Evolutionary conservation across 2,888 invertebrate species (phyloP).

Genomic region (Ophion slaviceki): DNA sequence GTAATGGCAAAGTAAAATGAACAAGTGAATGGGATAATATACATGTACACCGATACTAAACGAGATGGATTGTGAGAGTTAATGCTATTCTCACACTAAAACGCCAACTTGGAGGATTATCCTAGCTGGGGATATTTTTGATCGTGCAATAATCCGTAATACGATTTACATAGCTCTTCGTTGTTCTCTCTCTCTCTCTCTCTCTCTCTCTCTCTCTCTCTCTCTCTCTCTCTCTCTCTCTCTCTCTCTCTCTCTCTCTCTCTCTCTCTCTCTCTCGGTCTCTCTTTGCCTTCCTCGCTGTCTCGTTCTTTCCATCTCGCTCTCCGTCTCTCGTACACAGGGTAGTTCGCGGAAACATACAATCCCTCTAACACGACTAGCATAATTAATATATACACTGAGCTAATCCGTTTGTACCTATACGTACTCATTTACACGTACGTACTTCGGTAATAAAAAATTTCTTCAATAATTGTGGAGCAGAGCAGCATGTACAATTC

Average conservation of each 20-base stretch:
- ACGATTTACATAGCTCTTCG: slow-evolving; percentile 82
- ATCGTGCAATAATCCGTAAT: slow-evolving; percentile 83
- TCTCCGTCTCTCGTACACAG: neutral
- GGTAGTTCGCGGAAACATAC: slow-evolving; percentile 29
- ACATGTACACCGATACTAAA: slow-evolving; percentile 31
- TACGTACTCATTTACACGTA: neutral
- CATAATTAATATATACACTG: neutral
- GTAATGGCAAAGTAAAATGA: slow-evolving; percentile 38
- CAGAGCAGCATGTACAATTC: neutral
- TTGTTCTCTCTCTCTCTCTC: slow-evolving; percentile 18
- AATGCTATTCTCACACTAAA: slow-evolving; percentile 79
- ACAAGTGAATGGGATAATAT: slow-evolving; percentile 32
- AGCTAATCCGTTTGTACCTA: neutral
- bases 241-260: no score
- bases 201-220: neutral
- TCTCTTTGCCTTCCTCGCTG: no score
- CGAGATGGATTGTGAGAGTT: slow-evolving; percentile 67
- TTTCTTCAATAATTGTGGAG: neutral
- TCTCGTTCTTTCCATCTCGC: neutral
- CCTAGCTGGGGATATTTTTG: slow-evolving; percentile 82
- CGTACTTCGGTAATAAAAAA: neutral
- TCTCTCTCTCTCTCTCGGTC: no score
- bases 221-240: no score
- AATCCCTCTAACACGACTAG: slow-evolving; percentile 7
- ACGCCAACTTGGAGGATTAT: slow-evolving; percentile 80